Evolutionary conservation across 2,797 vertebrate genomes (phyloP), one percentile per base, ranked within the genome.

Genomic region (Sardinella longiceps): DNA sequence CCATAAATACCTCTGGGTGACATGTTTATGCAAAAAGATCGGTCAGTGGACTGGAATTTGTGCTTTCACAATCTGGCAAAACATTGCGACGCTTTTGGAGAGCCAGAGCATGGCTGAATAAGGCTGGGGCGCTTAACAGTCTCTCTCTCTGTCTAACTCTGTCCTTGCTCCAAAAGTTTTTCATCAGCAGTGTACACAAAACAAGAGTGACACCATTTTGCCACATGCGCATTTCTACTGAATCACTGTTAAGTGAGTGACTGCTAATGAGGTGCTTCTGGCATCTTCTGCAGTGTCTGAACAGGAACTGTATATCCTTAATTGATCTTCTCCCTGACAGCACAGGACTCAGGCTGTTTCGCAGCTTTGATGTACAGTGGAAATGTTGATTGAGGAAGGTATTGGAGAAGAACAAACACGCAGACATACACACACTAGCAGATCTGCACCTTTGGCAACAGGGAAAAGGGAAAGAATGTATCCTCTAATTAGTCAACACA

Each of bases 21-120:
- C 81, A 82, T 88, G 90, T 91, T 91, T 91, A 90, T 88, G 81
- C 81, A 74, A 82, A 51, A 82, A 87, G 83, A 81, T 83, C 83
- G 60, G 84, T 88, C 87, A 82, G 80, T 39, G 83, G 84, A 66
- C 80, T 87, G 87, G 86, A 91, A 90, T 90, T 88, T 70, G 80
- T 85, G 51, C 87, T 88, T 90, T 87, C 88, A 88, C 86, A 90
- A 90, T 86, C 85, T 82, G 82, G 83, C 56, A 84, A 87, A 88
- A 85, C 63, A 85, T 25, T 74, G 80, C 30, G 12, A 51, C 4
- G 70, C 33, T 43, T 77, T 77, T 39, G 0, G 53, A 60, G 74
- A 80, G 80, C 48, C 83, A 86, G 63, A 81, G 77, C 0, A 48
- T 82, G 81, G 63, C 85, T 86, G 51, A 87, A 87, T 84, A 87